phyloP scores from a whole-genome alignment of 2,113 vertebrate species.

The Puffinus mauretanicus region DNA sequence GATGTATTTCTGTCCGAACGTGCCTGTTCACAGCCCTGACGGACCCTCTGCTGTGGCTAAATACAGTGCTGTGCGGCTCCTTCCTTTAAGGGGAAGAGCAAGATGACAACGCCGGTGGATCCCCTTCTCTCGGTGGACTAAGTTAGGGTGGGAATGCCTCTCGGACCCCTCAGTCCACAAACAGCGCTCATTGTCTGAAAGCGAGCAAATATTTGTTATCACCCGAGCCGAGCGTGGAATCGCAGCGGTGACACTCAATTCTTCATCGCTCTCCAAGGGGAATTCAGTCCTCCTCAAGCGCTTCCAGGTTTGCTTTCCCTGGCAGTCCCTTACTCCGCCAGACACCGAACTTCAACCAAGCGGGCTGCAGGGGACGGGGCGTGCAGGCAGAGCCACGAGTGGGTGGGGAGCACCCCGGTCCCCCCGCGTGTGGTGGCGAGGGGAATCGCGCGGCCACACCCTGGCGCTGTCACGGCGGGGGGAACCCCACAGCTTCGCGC shows the following conservation, averaged over 20 bases:
- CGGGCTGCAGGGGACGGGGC: background rate
- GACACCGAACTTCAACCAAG: fast-evolving
- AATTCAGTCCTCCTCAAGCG: background rate
- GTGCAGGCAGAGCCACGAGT: background rate
- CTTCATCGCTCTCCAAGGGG: fast-evolving
- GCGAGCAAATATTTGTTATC: too few relatives aligned
- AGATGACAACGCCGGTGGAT: background rate
- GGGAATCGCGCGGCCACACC: too few relatives aligned
- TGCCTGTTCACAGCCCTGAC: fast-evolving
- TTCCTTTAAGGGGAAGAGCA: background rate
- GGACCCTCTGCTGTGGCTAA: background rate
- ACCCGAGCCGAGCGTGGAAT: background rate
- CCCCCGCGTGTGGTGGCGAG: background rate
- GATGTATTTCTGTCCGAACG: background rate
- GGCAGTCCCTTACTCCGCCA: background rate
- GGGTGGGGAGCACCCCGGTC: background rate
- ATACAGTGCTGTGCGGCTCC: fast-evolving
- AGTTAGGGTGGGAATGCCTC: background rate
- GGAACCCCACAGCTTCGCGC: background rate
- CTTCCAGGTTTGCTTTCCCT: background rate
- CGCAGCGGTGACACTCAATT: background rate
- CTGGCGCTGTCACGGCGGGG: background rate
- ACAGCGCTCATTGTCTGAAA: background rate
- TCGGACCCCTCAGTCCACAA: background rate
- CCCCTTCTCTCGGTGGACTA: background rate